phyloP scores from a whole-genome alignment of 1,140 invertebrate genomes.

The Lithobius niger region DNA sequence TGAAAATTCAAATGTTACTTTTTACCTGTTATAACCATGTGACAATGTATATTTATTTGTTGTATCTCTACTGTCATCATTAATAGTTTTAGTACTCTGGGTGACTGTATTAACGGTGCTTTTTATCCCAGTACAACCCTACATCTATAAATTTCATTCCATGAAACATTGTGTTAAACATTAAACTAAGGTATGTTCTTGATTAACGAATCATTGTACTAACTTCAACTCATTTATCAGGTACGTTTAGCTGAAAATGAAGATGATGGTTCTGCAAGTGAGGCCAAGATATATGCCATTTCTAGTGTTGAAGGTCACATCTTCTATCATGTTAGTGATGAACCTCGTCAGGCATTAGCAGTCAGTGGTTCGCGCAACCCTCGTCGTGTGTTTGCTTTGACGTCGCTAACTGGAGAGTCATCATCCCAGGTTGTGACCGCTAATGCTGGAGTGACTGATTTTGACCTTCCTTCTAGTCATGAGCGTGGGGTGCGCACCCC shows the following conservation, averaged over 20 bases:
- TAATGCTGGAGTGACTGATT: conserved; percentile 36
- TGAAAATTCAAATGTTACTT: too few species aligned
- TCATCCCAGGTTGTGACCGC: conserved; percentile 31
- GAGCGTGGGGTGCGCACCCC: conserved; percentile 15
- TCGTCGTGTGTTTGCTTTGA: conserved; percentile 7
- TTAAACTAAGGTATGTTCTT: background rate
- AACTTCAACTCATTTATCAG: background rate
- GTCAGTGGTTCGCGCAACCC: conserved; percentile 16
- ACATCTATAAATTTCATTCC: too few species aligned
- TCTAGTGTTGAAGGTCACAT: conserved; percentile 74
- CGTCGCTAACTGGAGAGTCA: background rate
- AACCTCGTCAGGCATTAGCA: conserved; percentile 22
- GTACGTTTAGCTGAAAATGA: conserved; percentile 11
- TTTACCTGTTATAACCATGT: too few species aligned
- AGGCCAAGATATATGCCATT: conserved; percentile 66
- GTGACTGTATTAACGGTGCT: too few species aligned
- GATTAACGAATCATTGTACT: background rate
- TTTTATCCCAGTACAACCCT: too few species aligned
- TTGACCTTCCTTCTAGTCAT: conserved; percentile 37
- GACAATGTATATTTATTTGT: too few species aligned
- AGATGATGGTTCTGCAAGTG: conserved; percentile 16
- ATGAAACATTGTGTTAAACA: background rate
- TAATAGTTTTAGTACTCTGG: too few species aligned
- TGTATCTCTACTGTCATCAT: too few species aligned
- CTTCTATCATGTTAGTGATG: conserved; percentile 59